Evolutionary conservation across 2,113 vertebrate genomes (phyloP).

Genomic region (Xyrauchen texanus): DNA sequence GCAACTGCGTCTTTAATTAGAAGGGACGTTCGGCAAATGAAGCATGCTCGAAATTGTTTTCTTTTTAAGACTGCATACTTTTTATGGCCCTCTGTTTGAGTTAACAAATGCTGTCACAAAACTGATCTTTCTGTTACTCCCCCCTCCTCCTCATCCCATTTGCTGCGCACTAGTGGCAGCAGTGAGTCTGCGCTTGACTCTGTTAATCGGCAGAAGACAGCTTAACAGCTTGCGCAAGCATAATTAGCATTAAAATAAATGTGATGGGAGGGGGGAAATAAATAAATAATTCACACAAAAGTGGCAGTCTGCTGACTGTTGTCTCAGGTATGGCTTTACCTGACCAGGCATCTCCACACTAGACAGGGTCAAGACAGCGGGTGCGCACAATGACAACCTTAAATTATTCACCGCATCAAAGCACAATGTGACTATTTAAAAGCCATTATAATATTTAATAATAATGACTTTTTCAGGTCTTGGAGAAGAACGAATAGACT

Average conservation of each 20-base stretch:
- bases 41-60: slow-evolving; percentile 67
- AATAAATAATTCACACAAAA: slow-evolving; percentile 73
- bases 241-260: slow-evolving; percentile 76
- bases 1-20: slow-evolving; percentile 70
- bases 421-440: slow-evolving; percentile 72
- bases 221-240: slow-evolving; percentile 74
- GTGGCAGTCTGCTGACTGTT: slow-evolving; percentile 63
- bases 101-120: slow-evolving; percentile 70
- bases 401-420: slow-evolving; percentile 76
- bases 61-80: slow-evolving; percentile 62
- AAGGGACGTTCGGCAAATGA: slow-evolving; percentile 71
- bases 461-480: slow-evolving; percentile 77
- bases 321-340: slow-evolving; percentile 71
- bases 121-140: slow-evolving; percentile 54
- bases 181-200: slow-evolving; percentile 68
- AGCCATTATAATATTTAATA: slow-evolving; percentile 81
- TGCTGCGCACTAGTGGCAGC: slow-evolving; percentile 59
- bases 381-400: slow-evolving; percentile 42
- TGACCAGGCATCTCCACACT: slow-evolving; percentile 57
- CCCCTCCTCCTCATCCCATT: slow-evolving; percentile 57
- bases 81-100: slow-evolving; percentile 61
- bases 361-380: slow-evolving; percentile 37
- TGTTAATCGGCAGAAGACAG: slow-evolving; percentile 74
- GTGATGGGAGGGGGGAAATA: slow-evolving; percentile 63
- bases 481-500: slow-evolving; percentile 51